Conservation (phyloP, 2,797 vertebrate species). For the Hemitrygon akajei region DNA sequence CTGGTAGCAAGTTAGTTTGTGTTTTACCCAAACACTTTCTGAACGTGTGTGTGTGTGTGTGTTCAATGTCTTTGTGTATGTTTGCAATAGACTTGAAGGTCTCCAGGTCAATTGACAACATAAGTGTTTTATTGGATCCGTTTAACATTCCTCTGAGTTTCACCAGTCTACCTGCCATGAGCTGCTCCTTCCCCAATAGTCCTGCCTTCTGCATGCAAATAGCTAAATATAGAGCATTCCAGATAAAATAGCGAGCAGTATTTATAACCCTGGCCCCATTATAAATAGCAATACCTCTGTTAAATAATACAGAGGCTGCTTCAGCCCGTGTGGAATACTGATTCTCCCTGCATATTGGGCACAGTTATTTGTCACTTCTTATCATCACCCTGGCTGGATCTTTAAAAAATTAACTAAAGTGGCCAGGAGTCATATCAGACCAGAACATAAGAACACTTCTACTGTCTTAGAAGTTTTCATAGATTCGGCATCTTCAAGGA, state of each 20-base stretch:
- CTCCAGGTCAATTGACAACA: slow-evolving; percentile 25
- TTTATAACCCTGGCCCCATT: not conserved
- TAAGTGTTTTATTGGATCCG: slow-evolving; percentile 30
- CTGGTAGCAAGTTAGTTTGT: slow-evolving; percentile 15
- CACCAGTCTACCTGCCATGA: slow-evolving; percentile 16
- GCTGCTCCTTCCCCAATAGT: not conserved
- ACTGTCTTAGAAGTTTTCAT: too few species aligned
- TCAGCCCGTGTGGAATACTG: not conserved
- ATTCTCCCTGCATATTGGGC: not conserved
- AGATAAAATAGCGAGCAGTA: not conserved
- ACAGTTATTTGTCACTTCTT: not conserved
- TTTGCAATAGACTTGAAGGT: slow-evolving; percentile 35
- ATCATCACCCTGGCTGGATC: not conserved
- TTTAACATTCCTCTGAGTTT: slow-evolving; percentile 30
- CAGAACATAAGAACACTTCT: too few species aligned
- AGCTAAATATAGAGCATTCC: slow-evolving; percentile 8
- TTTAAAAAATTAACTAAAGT: not conserved
- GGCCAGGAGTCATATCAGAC: too few species aligned
- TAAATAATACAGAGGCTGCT: not conserved
- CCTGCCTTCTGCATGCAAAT: slow-evolving; percentile 30
- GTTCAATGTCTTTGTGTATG: slow-evolving; percentile 27
- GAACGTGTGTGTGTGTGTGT: not conserved
- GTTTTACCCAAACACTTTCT: slow-evolving; percentile 22
- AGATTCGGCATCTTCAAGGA: too few species aligned
- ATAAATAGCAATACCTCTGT: not conserved